Evolutionary conservation across 2,888 invertebrate genomes (phyloP).

Genomic region (Lasioglossum calceatum): DNA sequence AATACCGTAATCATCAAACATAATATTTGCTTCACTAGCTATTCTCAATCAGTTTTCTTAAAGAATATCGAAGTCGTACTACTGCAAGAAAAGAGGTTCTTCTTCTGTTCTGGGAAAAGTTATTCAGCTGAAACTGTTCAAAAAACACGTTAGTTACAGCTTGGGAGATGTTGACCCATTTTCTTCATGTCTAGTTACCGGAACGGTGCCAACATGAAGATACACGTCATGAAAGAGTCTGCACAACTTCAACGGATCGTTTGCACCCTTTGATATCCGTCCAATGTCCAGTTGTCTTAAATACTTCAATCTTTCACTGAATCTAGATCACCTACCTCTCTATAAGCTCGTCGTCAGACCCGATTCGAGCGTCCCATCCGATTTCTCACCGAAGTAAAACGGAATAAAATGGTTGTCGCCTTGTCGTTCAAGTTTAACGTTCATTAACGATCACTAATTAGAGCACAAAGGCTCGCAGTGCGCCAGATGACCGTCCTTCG

Average conservation of each 20-base stretch:
- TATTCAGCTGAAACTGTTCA: not conserved
- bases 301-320: not conserved
- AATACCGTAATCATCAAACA: no score
- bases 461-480: slow-evolving; percentile 31
- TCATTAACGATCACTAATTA: slow-evolving; percentile 33
- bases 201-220: not conserved
- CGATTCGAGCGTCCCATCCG: not conserved
- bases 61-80: no score
- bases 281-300: not conserved
- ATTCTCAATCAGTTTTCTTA: no score
- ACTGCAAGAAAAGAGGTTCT: no score
- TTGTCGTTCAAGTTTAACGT: slow-evolving; percentile 8
- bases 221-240: not conserved
- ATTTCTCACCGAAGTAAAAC: not conserved
- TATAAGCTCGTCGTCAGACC: not conserved
- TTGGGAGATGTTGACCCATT: not conserved
- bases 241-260: not conserved
- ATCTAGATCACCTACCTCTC: not conserved
- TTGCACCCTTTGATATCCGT: not conserved
- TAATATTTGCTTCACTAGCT: no score
- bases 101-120: not conserved
- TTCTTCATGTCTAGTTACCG: not conserved
- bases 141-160: not conserved
- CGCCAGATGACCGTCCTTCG: slow-evolving; percentile 6
- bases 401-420: not conserved